Percentiles rank a stretch among this genome's conserved stretches.
Evolutionary conservation across 2,797 vertebrate species (phyloP).

Genomic region (Crypturellus tataupa): DNA sequence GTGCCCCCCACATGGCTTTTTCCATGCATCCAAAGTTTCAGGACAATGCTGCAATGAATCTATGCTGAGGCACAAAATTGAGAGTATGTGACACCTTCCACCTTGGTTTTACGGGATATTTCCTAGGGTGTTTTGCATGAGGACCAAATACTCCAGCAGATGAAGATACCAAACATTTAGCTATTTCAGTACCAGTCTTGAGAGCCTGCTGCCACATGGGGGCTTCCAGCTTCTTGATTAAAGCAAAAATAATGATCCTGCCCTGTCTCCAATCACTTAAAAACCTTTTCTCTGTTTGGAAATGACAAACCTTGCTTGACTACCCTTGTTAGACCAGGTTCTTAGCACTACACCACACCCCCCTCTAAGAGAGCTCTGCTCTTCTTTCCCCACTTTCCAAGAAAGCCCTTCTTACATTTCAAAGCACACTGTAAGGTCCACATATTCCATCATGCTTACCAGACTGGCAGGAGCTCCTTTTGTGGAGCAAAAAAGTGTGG

Average conservation of each 20-base stretch:
- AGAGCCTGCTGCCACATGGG: neutral
- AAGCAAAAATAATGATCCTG: neutral
- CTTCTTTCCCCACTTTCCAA: neutral
- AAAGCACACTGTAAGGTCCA: neutral
- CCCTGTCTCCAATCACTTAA: neutral
- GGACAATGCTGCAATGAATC: neutral
- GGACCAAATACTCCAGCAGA: neutral
- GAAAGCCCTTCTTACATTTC: neutral
- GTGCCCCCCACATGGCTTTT: neutral
- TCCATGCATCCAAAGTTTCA: neutral
- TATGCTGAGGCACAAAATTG: accelerated
- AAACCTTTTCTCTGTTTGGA: neutral
- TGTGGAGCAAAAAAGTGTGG: too few relatives aligned
- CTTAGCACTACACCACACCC: neutral
- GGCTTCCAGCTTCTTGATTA: neutral
- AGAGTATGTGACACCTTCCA: neutral
- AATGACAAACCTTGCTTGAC: neutral
- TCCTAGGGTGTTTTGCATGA: neutral
- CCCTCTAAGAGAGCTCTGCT: neutral
- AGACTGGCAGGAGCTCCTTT: neutral
- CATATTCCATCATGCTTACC: neutral
- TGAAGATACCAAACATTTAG: neutral
- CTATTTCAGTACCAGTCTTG: neutral
- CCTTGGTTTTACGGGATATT: neutral
- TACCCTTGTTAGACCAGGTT: neutral